Evolutionary conservation across 2,888 invertebrate species (phyloP), one percentile per base, ranked within the genome.

Genomic region (Pheosia tremula): DNA sequence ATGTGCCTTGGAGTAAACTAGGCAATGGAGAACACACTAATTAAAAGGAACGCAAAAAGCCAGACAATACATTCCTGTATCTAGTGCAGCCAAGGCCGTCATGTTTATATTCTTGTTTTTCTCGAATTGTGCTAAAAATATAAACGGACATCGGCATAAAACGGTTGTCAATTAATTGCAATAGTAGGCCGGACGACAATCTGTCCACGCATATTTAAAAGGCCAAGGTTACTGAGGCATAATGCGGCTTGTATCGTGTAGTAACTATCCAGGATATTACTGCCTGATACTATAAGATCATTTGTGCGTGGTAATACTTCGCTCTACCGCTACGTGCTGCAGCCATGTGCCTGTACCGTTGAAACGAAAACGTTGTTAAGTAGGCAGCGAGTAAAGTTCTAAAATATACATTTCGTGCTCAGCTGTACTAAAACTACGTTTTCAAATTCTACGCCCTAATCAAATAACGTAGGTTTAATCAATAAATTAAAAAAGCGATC

Each of bases 181-280:
- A 59, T 66, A 68, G 66, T 69, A 69, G 69, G 54, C 50, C 53
- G 64, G 64, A 61, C 62, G 68, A 72, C 74, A 74, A 68, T 71
- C 56, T 66, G 56, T 59, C 38, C 38, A 56, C 60, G 24, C 59
- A 56, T 60, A 57, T 64, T 58, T 41, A 50, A 68, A 74, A 75
- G 63, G 73, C 62, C 74, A 74, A 75, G 74, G 74, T 67, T 47
- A 57, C 24, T 50, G 58, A 57, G 60, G 47, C 62, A 68, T 13
- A 67, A 59, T 49, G 59, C 64, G 54, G 36, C 57, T 38, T 53
- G 11, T 45, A 4, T 11, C 11, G 5, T 47, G 3, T 5, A 47
- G n/a, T 47, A 5, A 47, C 9, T 24, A 24, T 24, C 24, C 24
- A 2, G 24, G 24, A 24, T 24, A 24, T 24, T 24, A 24, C 24